Evolutionary conservation across 1,140 invertebrate genomes (phyloP).

Genomic region (Campodea augens): DNA sequence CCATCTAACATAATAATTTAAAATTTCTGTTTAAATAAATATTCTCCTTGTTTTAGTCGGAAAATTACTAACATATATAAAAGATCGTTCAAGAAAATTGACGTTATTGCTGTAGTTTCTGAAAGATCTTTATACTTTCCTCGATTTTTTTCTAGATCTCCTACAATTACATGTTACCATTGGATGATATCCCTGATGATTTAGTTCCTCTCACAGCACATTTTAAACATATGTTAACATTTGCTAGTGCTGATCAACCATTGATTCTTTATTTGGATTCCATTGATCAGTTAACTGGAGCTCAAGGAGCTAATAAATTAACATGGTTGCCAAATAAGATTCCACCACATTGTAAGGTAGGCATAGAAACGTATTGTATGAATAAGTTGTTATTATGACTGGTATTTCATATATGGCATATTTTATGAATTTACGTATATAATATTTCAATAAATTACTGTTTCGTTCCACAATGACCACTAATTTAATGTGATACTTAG

Average conservation of each 20-base stretch:
- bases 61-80: no score
- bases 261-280: constrained; percentile 76
- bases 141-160: constrained; percentile 47
- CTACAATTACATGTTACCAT: constrained; percentile 81
- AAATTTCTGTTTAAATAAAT: no score
- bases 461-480: no score
- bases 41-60: no score
- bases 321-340: constrained; percentile 87
- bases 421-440: not conserved
- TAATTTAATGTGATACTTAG: no score
- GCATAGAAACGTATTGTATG: no score
- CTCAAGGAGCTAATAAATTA: constrained; percentile 83
- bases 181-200: constrained; percentile 88
- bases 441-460: no score
- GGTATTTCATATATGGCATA: constrained; percentile 1
- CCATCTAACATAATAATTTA: no score
- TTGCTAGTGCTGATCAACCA: constrained; percentile 60
- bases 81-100: no score
- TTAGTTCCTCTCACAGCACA: constrained; percentile 84
- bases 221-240: constrained; percentile 79
- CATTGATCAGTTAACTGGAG: constrained; percentile 86
- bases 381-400: constrained; percentile 2
- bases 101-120: no score
- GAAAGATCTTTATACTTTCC: not conserved
- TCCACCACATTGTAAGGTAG: constrained; percentile 75